Conservation (phyloP, 2,113 vertebrate genomes). For the Psittacara wagleri region DNA sequence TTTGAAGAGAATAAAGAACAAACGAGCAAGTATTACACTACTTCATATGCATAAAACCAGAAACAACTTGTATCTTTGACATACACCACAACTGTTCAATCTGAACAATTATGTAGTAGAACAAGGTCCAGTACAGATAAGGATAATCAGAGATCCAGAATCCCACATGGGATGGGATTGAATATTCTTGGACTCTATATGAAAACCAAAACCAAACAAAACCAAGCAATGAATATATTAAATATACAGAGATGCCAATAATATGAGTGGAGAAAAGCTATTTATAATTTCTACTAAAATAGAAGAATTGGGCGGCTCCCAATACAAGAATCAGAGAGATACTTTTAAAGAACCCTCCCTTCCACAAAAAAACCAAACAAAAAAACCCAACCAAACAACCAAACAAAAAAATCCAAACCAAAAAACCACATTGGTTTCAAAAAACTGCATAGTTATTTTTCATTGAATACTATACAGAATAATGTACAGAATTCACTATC, state of each 20-base stretch:
- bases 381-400: not conserved
- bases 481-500: not conserved
- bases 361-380: not conserved
- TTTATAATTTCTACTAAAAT: not conserved
- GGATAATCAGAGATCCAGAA: not conserved
- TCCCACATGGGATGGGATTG: not conserved
- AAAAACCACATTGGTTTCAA: rapidly evolving
- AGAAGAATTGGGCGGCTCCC: rapidly evolving
- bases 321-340: not conserved
- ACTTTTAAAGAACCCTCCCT: not conserved
- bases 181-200: not conserved
- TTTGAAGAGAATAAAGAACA: not conserved
- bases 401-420: not conserved
- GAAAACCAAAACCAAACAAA: not conserved
- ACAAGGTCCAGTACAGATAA: not conserved
- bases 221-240: not conserved
- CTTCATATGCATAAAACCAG: not conserved
- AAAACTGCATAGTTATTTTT: not conserved
- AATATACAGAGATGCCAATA: not conserved
- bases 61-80: not conserved
- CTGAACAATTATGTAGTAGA: not conserved
- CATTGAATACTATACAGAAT: not conserved
- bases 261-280: not conserved
- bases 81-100: not conserved
- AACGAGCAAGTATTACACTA: not conserved